Evolutionary conservation across 2,113 vertebrate species (phyloP).

Genomic region (Alces alces): DNA sequence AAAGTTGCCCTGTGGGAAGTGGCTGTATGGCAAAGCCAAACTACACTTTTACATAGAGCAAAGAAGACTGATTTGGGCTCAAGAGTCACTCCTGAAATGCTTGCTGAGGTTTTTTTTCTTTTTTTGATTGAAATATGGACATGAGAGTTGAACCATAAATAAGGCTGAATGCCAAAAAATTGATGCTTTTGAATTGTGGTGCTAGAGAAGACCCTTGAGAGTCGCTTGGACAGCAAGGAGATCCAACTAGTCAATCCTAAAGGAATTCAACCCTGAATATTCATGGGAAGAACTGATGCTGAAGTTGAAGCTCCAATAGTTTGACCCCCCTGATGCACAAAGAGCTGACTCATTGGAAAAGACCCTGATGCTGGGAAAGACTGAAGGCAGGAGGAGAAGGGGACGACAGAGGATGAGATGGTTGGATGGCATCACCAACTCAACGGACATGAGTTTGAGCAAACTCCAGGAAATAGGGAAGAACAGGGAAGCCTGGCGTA

Average conservation of each 20-base stretch:
- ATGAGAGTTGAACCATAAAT: neutral
- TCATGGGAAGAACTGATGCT: neutral
- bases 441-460: neutral
- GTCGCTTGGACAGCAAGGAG: neutral
- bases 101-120: neutral
- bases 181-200: neutral
- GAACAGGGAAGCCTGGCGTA: neutral
- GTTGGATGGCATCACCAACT: neutral
- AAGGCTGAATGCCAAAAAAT: neutral
- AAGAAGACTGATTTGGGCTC: neutral
- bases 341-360: neutral
- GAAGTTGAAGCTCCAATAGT: neutral
- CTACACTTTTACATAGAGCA: neutral
- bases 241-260: neutral
- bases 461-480: neutral
- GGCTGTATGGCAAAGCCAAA: neutral
- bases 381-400: neutral
- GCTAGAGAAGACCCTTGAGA: neutral
- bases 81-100: neutral
- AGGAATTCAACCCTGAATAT: neutral
- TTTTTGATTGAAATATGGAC: neutral
- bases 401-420: neutral
- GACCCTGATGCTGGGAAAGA: neutral
- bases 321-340: neutral
- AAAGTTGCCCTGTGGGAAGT: fast-evolving